phyloP scores from a whole-genome alignment of 2,888 invertebrate genomes.

The Pomacea canaliculata region DNA sequence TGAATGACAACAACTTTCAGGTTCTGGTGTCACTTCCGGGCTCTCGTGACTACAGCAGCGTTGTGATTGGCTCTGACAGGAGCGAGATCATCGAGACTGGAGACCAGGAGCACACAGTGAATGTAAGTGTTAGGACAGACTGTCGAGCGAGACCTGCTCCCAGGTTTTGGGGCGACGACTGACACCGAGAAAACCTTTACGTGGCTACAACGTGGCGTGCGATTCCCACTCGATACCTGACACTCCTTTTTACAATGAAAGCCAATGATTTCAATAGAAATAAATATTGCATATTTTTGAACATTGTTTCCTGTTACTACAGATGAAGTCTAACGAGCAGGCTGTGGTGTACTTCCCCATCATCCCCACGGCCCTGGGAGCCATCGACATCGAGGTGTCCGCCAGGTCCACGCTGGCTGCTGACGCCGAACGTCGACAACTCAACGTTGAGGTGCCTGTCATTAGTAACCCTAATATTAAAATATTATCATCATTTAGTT shows the following conservation, averaged over 20 bases:
- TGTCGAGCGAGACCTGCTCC: too few species aligned
- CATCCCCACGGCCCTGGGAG: conserved; percentile 81
- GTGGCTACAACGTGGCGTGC: too few species aligned
- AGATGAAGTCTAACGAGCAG: conserved; percentile 77
- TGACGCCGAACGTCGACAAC: conserved; percentile 81
- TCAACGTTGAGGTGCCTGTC: conserved; percentile 78
- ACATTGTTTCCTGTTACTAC: conserved; percentile 66
- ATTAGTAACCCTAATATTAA: conserved; percentile 60
- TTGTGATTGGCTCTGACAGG: conserved; percentile 11
- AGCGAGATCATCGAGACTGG: conserved; percentile 15
- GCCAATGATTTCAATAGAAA: too few species aligned
- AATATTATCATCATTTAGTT: too few species aligned
- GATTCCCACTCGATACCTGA: too few species aligned
- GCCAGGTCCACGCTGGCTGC: conserved; percentile 83
- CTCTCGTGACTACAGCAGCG: conserved; percentile 26
- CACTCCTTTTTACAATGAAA: too few species aligned
- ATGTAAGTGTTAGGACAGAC: background rate
- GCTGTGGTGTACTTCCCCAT: conserved; percentile 88
- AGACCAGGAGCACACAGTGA: conserved; percentile 10
- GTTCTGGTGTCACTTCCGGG: conserved; percentile 40
- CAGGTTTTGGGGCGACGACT: too few species aligned
- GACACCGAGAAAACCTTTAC: too few species aligned
- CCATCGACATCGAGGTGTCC: conserved; percentile 80
- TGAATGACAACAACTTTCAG: conserved; percentile 19
- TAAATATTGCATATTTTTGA: too few species aligned